phyloP scores from a whole-genome alignment of 1,140 invertebrate species.

The Drosophila sucinea region DNA sequence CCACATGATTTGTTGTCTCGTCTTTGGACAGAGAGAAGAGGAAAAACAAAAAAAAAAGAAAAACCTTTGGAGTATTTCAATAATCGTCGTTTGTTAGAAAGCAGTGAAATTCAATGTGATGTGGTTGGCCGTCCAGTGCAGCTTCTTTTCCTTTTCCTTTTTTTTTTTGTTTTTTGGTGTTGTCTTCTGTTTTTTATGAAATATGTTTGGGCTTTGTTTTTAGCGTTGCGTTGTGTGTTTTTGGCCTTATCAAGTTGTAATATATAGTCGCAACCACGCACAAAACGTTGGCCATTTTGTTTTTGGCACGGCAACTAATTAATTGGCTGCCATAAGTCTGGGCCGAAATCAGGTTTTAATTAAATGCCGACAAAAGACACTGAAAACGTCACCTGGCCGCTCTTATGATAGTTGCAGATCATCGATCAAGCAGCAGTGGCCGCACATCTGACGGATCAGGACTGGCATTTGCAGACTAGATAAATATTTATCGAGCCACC shows the following conservation, averaged over 20 bases:
- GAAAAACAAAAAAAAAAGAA: conserved; percentile 49
- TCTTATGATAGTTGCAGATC: conserved; percentile 43
- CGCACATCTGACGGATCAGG: conserved; percentile 3
- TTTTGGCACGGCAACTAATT: conserved; percentile 62
- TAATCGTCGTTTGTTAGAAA: conserved; percentile 74
- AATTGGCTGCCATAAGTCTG: conserved; percentile 55
- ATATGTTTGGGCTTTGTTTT: neutral
- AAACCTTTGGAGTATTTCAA: conserved; percentile 76
- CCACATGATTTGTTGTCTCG: conserved; percentile 63
- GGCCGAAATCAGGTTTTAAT: conserved; percentile 32
- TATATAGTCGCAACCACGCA: conserved; percentile 44
- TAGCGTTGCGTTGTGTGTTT: conserved; percentile 21
- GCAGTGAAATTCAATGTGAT: conserved; percentile 69
- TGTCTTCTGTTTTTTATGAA: conserved; percentile 29
- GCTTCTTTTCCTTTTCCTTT: conserved; percentile 33
- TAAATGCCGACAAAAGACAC: conserved; percentile 50
- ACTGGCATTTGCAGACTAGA: conserved; percentile 33
- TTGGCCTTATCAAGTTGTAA: conserved; percentile 65
- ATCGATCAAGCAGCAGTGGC: conserved; percentile 25
- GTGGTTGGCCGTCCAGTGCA: conserved; percentile 4
- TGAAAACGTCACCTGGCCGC: conserved; percentile 36
- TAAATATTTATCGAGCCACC: conserved; percentile 65
- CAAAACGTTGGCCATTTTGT: conserved; percentile 45
- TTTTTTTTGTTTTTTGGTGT: conserved; percentile 19
- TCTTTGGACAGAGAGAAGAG: conserved; percentile 23